A percentile compares a stretch with the other conserved stretches of the same genome.
These are phyloP conservation scores for Heterotis niloticus DNA, from an alignment of 2,113 vertebrate genomes.

Conservation along the genomic window DNA sequence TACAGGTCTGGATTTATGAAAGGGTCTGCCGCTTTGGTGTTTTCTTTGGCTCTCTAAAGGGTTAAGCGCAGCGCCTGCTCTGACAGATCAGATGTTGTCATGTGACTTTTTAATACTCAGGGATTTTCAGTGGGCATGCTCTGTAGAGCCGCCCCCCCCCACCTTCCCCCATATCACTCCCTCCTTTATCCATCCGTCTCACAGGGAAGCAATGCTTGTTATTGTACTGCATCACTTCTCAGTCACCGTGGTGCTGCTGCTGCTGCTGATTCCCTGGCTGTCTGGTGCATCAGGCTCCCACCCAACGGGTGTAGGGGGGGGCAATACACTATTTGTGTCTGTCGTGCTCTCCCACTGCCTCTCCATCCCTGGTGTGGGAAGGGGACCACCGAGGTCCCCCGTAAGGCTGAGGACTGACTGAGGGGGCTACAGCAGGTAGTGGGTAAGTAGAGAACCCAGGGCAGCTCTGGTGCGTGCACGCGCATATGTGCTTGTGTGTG, in stretches of 20 bases:
- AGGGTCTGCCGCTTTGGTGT: conserved; percentile 40
- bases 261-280: conserved; percentile 12
- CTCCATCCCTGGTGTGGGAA: not conserved
- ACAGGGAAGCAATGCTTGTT: conserved; percentile 46
- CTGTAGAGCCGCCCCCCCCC: conserved; percentile 30
- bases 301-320: not conserved
- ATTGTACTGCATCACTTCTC: conserved; percentile 48
- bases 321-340: too few species aligned
- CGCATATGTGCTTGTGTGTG: too few species aligned
- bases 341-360: not conserved
- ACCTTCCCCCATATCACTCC: conserved; percentile 23
- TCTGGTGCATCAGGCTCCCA: not conserved
- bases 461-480: not conserved
- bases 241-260: conserved; percentile 26
- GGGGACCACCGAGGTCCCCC: not conserved
- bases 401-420: conserved; percentile 23
- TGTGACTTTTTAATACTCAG: conserved; percentile 59
- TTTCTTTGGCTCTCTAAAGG: conserved; percentile 30
- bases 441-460: conserved; percentile 45
- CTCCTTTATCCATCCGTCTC: conserved; percentile 41
- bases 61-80: conserved; percentile 30
- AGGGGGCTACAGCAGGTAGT: conserved; percentile 39
- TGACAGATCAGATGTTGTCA: conserved; percentile 50
- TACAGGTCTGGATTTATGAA: conserved; percentile 35
- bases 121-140: conserved; percentile 60